Evolutionary conservation across 2,113 vertebrate species (phyloP), one percentile per base, ranked within the genome.

Genomic region (Leptobrachium ailaonicum): DNA sequence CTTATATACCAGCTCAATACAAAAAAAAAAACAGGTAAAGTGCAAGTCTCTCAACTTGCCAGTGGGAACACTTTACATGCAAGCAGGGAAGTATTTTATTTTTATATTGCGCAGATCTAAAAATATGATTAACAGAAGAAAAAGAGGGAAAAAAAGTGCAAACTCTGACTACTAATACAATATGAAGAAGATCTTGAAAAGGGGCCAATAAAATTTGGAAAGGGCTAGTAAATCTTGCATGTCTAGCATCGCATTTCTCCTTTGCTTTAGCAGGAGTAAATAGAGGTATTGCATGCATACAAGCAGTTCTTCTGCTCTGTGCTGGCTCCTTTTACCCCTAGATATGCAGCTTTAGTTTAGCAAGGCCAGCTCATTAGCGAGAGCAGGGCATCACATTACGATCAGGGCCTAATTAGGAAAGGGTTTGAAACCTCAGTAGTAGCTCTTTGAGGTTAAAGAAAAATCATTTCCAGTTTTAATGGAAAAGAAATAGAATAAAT

Each of bases 391-490:
- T 32, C 5, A 3, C 63, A n/a, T 6, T 32, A 7, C 13, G 6
- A 1, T 2, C 1, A 12, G 41, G 2, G 9, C 8, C 6, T 68
- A 42, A 44, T 68, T 43, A 42, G 6, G 41, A 13, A 14, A 53
- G 6, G 10, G 20, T 3, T 76, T 41, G 41, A 63, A 78, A 71
- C 62, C n/a, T 71, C 63, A 9, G 13, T 71, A 42, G 32, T 2
- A 53, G 40, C 60, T 66, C 40, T 66, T 73, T 73, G 42, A 50
- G 32, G 43, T 79, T 66, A 40, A 73, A 54, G 32, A 1, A 73
- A 72, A 53, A 71, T 71, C 2, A 50, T 63, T 73, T 40, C 64
- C 11, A 78, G 56, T 67, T 40, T 66, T 62, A 71, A 62, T 63
- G 68, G 58, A 67, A n/a, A 78, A 70, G 50, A 45, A 78, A 71